A percentile compares a stretch with the other conserved stretches of the same genome.
These are phyloP conservation scores for Uropsilus gracilis DNA, from an alignment of 2,113 vertebrate genomes.

Conservation along the genomic window DNA sequence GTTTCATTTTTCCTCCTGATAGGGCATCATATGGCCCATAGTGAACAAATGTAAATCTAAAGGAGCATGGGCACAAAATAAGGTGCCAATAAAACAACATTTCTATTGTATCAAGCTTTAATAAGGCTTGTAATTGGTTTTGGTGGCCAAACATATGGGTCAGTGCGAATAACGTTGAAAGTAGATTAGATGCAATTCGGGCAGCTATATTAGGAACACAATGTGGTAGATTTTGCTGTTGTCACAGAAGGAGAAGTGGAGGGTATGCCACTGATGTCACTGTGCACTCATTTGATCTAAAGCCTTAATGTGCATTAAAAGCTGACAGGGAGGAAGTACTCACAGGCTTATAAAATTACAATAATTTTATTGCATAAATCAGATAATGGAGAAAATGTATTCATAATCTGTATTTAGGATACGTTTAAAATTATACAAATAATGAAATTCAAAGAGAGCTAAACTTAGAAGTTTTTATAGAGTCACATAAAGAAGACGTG, in stretches of 20 bases:
- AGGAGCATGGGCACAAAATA: constrained; percentile 57
- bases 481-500: background rate
- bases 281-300: constrained; percentile 57
- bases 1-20: constrained; percentile 53
- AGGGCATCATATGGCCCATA: constrained; percentile 35
- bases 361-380: background rate
- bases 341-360: background rate
- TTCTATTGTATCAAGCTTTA: constrained; percentile 69
- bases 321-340: background rate
- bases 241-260: constrained; percentile 58
- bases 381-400: background rate
- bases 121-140: constrained; percentile 76
- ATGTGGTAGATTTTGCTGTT: constrained; percentile 63
- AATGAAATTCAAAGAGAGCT: background rate
- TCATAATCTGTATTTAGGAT: background rate
- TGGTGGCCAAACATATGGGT: constrained; percentile 67
- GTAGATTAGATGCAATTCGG: constrained; percentile 60
- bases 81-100: constrained; percentile 24
- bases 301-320: constrained; percentile 38
- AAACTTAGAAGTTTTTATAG: background rate
- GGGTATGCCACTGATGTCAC: constrained; percentile 51
- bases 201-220: constrained; percentile 47
- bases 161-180: constrained; percentile 52
- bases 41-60: constrained; percentile 68
- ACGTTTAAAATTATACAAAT: background rate